Evolutionary conservation across 2,888 invertebrate genomes (phyloP), one percentile per base, ranked within the genome.

Genomic region (Lathronympha strigana): DNA sequence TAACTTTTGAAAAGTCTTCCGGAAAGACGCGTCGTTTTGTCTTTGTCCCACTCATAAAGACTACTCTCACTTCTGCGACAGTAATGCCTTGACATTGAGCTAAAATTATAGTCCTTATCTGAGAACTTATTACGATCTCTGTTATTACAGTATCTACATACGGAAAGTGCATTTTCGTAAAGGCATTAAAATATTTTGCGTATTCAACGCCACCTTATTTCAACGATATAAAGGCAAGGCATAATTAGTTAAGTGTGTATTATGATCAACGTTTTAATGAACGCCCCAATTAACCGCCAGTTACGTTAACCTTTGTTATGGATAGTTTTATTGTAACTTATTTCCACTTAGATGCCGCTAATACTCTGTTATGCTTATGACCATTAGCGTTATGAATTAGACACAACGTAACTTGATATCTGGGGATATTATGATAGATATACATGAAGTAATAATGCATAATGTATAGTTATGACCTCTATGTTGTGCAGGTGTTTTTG

Each of bases 231-330:
- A 45, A 5, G 47, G 5, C 15, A 3, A 38, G 1, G 1, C 23
- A 13, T 2, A 6, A 23, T 23, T 5, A 21, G 6, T 23, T 2
- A 4, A 8, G 1, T n/a, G 21, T 8, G 58, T 68, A 55, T 23
- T 62, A 70, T 77, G 79, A 81, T 78, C 74, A 74, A 79, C 78
- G 74, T 77, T 69, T 77, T 79, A 78, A 80, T 80, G 75, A 78
- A 76, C 70, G 76, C 74, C 73, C 75, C 72, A 74, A 69, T 77
- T 79, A 78, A 73, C 67, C 68, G 70, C 71, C 76, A 77, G 76
- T 80, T 79, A 76, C 73, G 62, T 55, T 67, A 68, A 67, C 75
- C 71, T 74, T 73, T 70, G 68, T 57, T 47, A 45, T 50, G 68
- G 69, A 61, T 66, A 54, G 45, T 66, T 66, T 61, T 69, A 70